Evolutionary conservation across 2,888 invertebrate species (phyloP).

Genomic region (Trisateles emortualis): DNA sequence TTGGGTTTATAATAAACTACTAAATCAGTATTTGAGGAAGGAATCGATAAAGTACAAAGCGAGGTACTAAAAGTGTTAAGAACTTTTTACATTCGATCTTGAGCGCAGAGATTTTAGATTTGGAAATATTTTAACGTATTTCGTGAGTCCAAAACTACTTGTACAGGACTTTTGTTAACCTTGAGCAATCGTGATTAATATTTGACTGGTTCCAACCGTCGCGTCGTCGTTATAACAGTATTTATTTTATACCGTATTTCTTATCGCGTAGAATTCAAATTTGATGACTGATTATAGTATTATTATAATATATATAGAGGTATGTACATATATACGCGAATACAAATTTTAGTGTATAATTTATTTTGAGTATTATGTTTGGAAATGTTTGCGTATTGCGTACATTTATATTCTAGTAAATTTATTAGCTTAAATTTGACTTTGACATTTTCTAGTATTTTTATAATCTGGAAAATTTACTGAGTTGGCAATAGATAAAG

Average conservation of each 20-base stretch:
- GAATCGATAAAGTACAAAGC: constrained; percentile 4
- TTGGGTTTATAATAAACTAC: constrained; percentile 20
- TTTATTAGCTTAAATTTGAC: too few species aligned
- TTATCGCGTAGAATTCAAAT: not conserved
- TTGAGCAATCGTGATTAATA: constrained; percentile 12
- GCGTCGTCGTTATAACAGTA: not conserved
- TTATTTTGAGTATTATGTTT: constrained; percentile 9
- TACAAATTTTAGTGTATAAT: constrained; percentile 13
- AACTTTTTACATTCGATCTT: constrained; percentile 6
- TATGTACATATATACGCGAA: too few species aligned
- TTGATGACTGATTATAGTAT: not conserved
- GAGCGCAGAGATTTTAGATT: not conserved
- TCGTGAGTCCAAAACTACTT: constrained; percentile 4
- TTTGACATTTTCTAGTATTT: too few species aligned
- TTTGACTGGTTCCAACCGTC: not conserved
- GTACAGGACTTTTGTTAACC: constrained; percentile 6
- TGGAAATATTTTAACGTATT: constrained; percentile 2
- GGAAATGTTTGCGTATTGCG: not conserved
- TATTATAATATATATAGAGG: not conserved
- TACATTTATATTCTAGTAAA: not conserved
- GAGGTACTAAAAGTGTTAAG: constrained; percentile 1
- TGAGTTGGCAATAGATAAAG: not conserved
- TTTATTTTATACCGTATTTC: constrained; percentile 3
- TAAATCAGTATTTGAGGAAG: not conserved
- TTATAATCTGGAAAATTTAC: too few species aligned